A percentile compares a stretch with the other conserved stretches of the same genome.
These are phyloP conservation scores for Zoanthus sociatus DNA, from an alignment of 92 coral and sea anemone genomes.

Conservation along the genomic window DNA sequence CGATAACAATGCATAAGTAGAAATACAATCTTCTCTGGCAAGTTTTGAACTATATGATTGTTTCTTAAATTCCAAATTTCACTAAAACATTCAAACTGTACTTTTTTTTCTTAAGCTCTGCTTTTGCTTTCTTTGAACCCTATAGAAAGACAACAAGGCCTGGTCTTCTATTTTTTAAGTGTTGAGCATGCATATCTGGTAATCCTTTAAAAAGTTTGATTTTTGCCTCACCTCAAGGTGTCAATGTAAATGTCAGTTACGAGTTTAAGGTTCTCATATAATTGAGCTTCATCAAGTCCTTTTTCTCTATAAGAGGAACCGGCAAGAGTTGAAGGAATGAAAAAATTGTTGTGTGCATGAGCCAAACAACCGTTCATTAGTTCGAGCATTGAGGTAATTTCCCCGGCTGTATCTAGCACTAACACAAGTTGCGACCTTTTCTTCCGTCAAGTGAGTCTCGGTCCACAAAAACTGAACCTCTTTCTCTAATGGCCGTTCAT, in stretches of 20 bases:
- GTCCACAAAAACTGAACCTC: slow-evolving; percentile 55
- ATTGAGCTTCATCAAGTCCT: slow-evolving; percentile 43
- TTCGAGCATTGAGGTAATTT: slow-evolving; percentile 52
- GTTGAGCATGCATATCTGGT: slow-evolving; percentile 36
- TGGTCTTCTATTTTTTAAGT: slow-evolving; percentile 41
- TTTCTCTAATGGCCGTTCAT: slow-evolving; percentile 53
- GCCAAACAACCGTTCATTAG: slow-evolving; percentile 57
- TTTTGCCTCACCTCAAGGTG: slow-evolving; percentile 49
- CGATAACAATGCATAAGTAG: slow-evolving; percentile 44
- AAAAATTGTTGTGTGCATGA: slow-evolving; percentile 47
- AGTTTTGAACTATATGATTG: slow-evolving; percentile 41
- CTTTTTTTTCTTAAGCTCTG: slow-evolving; percentile 19
- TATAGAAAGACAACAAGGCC: slow-evolving; percentile 37
- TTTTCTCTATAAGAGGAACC: slow-evolving; percentile 34
- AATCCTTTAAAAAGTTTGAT: slow-evolving; percentile 47
- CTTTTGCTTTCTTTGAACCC: slow-evolving; percentile 41
- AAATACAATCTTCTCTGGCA: slow-evolving; percentile 42
- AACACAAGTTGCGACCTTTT: slow-evolving; percentile 37
- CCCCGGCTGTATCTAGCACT: slow-evolving; percentile 52
- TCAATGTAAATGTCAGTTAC: slow-evolving; percentile 47
- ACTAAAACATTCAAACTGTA: slow-evolving; percentile 42
- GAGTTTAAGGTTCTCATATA: slow-evolving; percentile 40
- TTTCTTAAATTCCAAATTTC: slow-evolving; percentile 41
- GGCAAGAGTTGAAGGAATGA: slow-evolving; percentile 48
- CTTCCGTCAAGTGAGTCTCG: slow-evolving; percentile 51